Evolutionary conservation across 2,113 vertebrate genomes (phyloP), one percentile per base, ranked within the genome.

Genomic region (Elanoides forficatus): DNA sequence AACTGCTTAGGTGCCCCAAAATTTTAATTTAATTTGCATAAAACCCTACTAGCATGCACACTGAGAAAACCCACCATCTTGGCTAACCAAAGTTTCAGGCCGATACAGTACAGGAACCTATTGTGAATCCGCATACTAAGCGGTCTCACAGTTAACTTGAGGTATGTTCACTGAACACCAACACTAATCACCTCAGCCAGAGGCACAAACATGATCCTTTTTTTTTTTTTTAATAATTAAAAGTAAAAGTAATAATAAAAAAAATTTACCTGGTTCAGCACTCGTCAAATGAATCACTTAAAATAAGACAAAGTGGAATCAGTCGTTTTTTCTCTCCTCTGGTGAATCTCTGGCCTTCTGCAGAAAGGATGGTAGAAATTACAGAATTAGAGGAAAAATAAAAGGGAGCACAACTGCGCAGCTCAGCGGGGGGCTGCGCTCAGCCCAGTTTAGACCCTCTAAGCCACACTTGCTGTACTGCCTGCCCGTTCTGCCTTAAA

Each of bases 401-500:
- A 66, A 80, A 68, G 13, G 30, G 13, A 93, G 19, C 40, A 82
- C 34, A 87, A 71, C 16, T 16, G 43, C 1, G 0, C 53, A 53
- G 80, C 58, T 52, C 82, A 65, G 58, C 2, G 1, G 27, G 55
- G 34, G 23, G 68, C 55, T 2, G 0, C 1, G 3, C 8, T 56
- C 36, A 56, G 48, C 42, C 47, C 2, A 0, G 12, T 55, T 79
- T 22, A 43, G 32, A 26, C 7, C 30, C 60, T 10, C 22, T 13
- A 53, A 74, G 55, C 47, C 70, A 43, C 1, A 0, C 38, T 78
- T 1, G 0, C 80, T 1, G 0, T 4, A 29, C 15, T 18, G 2
- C 43, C 52, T 75, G 40, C 70, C 47, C 7, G 4, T 36, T 36
- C 55, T 29, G 25, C 50, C 75, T 63, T 86, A 8, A 62, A 62